A percentile compares a stretch with the other conserved stretches of the same genome.
Conservation (phyloP, 2,113 vertebrate species). For the Brevimyrus niger region DNA sequence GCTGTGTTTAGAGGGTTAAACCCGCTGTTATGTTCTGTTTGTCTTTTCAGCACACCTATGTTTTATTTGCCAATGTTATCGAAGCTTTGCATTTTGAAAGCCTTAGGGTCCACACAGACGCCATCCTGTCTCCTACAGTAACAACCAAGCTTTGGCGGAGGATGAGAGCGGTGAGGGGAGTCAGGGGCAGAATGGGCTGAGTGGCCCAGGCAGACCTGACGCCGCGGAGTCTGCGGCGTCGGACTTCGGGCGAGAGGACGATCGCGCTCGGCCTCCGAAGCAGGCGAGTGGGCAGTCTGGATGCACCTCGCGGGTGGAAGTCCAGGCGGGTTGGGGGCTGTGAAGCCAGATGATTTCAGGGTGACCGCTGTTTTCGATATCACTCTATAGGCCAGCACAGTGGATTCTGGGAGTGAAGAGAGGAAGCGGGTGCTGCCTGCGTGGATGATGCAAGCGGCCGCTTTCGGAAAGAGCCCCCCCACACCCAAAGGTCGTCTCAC, state of each 20-base stretch:
- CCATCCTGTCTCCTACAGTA: slow-evolving; percentile 28
- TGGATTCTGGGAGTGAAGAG: background rate
- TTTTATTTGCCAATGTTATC: background rate
- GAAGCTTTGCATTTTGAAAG: background rate
- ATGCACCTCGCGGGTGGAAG: background rate
- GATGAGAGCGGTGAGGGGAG: background rate
- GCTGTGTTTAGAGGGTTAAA: background rate
- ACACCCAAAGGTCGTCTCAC: slow-evolving; percentile 30
- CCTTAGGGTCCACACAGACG: background rate
- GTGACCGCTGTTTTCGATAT: background rate
- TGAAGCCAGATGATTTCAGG: background rate
- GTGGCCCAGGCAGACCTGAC: background rate
- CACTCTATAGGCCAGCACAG: background rate
- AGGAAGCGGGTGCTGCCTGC: slow-evolving; percentile 72
- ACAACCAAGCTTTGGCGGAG: slow-evolving; percentile 40
- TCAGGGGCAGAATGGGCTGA: background rate
- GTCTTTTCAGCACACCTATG: background rate
- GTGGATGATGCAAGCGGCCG: slow-evolving; percentile 71
- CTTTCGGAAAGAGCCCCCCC: slow-evolving; percentile 36
- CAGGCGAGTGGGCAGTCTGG: background rate
- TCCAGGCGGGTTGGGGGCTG: background rate
- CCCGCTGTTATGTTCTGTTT: background rate
- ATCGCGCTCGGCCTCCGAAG: background rate
- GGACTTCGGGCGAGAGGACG: background rate
- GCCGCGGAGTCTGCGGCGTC: background rate